Conservation (phyloP, 2,888 invertebrate genomes). For the Hermodice carunculata region DNA sequence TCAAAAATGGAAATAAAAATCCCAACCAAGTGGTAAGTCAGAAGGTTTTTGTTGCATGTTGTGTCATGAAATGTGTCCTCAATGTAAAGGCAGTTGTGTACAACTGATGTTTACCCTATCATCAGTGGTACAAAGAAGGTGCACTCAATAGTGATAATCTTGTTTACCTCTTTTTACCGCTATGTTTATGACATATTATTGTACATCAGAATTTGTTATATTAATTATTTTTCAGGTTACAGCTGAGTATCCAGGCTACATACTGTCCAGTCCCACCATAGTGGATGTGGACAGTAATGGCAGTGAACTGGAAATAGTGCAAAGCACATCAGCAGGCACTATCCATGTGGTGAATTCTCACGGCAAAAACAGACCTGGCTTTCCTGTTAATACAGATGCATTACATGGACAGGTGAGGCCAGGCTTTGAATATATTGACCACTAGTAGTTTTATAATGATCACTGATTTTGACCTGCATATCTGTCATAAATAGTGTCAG, state of each 20-base stretch:
- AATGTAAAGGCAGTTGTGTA: no score
- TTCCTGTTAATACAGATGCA: slow-evolving; percentile 50
- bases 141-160: no score
- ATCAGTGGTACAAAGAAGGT: no score
- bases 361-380: slow-evolving; percentile 49
- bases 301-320: slow-evolving; percentile 54
- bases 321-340: slow-evolving; percentile 59
- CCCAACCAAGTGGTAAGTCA: no score
- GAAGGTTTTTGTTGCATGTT: no score
- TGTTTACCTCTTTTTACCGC: background rate
- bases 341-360: slow-evolving; percentile 50
- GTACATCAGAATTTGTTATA: no score
- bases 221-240: slow-evolving; percentile 21
- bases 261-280: slow-evolving; percentile 60
- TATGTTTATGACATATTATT: background rate
- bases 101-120: no score
- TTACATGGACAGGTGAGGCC: slow-evolving; percentile 55
- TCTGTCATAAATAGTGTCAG: no score
- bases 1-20: no score
- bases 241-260: slow-evolving; percentile 53
- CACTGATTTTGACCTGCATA: no score
- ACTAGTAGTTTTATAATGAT: no score
- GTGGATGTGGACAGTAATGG: slow-evolving; percentile 56
- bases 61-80: no score
- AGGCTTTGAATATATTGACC: background rate